Evolutionary conservation across 2,797 vertebrate genomes (phyloP), one percentile per base, ranked within the genome.

Genomic region (Danio jaintianensis): DNA sequence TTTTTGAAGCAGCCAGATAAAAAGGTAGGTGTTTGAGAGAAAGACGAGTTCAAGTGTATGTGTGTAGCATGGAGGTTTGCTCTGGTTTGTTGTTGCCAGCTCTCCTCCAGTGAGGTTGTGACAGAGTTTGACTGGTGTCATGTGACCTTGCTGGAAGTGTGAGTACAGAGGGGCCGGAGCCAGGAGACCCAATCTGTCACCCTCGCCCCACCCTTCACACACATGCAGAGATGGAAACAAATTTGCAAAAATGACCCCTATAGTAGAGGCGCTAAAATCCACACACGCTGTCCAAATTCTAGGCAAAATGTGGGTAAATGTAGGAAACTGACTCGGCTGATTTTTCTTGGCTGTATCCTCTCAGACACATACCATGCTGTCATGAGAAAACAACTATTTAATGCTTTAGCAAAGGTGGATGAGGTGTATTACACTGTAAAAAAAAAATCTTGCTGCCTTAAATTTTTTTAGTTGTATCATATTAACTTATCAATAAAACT

Each of bases 111-210:
- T 71, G 82, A 86, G 84, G 83, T 69, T 80, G 68, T 79, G 80
- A 80, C 75, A 75, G 82, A 78, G 82, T 82, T 86, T 87, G 80
- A 83, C 80, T 84, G 82, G 80, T 73, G 85, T 85, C 88, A 87
- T 81, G 83, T 86, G 82, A 85, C 86, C 88, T 81, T 75, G 72
- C 78, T 75, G 74, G 74, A 78, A 52, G 81, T 81, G 80, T 76
- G 77, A 84, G 84, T 78, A 78, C 66, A 79, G 62, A 63, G 83
- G 68, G 81, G 78, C 76, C 64, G 38, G 43, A 84, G 84, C 82
- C 80, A 80, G 83, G 73, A 79, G 70, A 77, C 59, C 63, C 83
- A 83, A 86, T 86, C 83, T 85, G 85, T 82, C 75, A 5, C 62
- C 56, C 55, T 66, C 40, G 5, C 71, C 40, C 75, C 59, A 40